Conservation (phyloP, 2,113 vertebrate genomes). For the Daphoenositta chrysoptera region DNA sequence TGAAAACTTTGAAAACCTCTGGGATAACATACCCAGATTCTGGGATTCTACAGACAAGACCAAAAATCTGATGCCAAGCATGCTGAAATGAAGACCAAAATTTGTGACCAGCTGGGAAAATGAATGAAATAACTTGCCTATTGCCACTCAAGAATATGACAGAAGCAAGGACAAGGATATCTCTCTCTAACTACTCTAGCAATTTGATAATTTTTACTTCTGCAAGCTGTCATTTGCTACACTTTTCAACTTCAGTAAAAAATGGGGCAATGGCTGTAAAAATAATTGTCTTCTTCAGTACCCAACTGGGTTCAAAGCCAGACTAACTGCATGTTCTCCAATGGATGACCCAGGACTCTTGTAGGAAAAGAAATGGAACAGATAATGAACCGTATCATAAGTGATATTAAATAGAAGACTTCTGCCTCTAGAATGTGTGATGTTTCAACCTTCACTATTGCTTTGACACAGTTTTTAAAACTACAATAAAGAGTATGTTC, state of each 20-base stretch:
- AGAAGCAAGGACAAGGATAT: background rate
- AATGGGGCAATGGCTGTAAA: background rate
- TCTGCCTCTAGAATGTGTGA: background rate
- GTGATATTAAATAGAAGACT: background rate
- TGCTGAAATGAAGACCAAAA: background rate
- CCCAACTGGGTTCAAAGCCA: background rate
- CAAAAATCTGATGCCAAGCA: background rate
- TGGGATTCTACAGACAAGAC: background rate
- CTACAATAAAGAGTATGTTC: background rate
- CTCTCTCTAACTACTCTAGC: background rate
- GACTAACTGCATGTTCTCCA: background rate
- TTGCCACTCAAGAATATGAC: background rate
- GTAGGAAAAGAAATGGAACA: background rate
- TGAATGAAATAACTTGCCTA: background rate
- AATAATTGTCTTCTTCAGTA: background rate
- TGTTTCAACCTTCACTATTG: background rate
- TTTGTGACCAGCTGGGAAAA: background rate
- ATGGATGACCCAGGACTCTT: background rate
- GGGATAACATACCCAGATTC: background rate
- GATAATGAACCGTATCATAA: background rate
- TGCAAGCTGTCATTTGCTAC: background rate
- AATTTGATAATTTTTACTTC: background rate
- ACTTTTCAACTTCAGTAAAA: background rate
- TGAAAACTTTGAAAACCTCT: background rate
- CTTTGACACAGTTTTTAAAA: background rate